Evolutionary conservation across 23 tunicate genomes (phyloP).

Genomic region (Ciona savignyi): DNA sequence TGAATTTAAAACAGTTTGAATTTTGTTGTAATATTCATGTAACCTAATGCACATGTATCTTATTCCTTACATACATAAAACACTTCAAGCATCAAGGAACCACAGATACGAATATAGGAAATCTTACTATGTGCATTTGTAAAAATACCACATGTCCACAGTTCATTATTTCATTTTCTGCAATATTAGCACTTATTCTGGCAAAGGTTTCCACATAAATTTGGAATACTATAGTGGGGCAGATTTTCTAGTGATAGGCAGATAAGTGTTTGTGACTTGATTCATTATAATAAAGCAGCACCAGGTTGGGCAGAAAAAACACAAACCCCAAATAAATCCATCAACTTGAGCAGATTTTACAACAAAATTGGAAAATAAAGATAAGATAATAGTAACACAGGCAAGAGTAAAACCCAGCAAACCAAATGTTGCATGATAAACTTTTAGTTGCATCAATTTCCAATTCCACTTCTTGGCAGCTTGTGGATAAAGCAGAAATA

Average conservation of each 20-base stretch:
- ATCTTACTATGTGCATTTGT: too few relatives aligned
- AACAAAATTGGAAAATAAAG: conserved; percentile 79
- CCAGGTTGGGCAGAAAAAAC: conserved; percentile 55
- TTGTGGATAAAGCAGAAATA: conserved; percentile 70
- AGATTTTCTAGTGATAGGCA: conserved; percentile 53
- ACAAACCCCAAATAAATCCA: conserved; percentile 59
- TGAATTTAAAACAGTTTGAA: too few relatives aligned
- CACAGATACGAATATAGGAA: too few relatives aligned
- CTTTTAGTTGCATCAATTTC: conserved; percentile 84
- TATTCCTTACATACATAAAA: too few relatives aligned
- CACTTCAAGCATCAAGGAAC: too few relatives aligned
- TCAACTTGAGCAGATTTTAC: conserved; percentile 11
- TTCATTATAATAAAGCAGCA: conserved; percentile 71
- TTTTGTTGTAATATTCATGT: too few relatives aligned
- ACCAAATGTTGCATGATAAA: conserved; percentile 95
- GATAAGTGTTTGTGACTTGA: conserved; percentile 82
- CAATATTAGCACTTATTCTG: background rate
- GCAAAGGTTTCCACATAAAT: too few relatives aligned
- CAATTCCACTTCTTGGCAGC: conserved; percentile 83
- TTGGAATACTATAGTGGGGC: conserved; percentile 20
- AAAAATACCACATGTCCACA: too few relatives aligned
- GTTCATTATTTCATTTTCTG: too few relatives aligned
- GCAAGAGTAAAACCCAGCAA: conserved; percentile 76
- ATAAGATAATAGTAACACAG: conserved; percentile 32
- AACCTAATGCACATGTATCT: too few relatives aligned